Conservation (phyloP, 2,797 vertebrate species). For the Spinus olivaceus region DNA sequence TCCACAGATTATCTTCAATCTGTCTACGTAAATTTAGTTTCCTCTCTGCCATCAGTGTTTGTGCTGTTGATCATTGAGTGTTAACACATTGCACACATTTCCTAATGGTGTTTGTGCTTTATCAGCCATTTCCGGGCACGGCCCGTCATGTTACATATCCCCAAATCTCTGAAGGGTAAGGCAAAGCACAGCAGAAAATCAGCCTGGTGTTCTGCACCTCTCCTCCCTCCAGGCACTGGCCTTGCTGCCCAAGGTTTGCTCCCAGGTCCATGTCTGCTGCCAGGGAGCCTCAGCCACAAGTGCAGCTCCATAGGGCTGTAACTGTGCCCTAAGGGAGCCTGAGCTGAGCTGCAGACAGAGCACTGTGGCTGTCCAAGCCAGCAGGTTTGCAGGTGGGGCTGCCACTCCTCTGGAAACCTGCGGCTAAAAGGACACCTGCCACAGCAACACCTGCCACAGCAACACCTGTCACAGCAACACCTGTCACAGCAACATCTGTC, state of each 20-base stretch:
- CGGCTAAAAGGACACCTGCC: neutral
- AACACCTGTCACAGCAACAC: neutral
- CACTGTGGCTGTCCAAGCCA: accelerated
- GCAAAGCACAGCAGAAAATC: neutral
- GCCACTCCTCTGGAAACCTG: neutral
- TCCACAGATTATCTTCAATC: neutral
- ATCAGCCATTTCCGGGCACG: accelerated
- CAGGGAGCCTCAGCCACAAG: neutral
- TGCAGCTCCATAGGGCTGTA: accelerated
- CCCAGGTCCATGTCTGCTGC: accelerated
- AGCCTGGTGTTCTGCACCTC: neutral
- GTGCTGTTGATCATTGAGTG: neutral
- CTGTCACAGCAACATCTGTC: neutral
- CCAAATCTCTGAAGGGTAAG: neutral
- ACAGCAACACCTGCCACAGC: neutral
- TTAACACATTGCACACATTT: neutral
- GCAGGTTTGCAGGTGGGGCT: neutral
- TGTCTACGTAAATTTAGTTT: neutral
- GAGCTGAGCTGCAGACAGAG: accelerated
- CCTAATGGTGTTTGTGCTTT: neutral
- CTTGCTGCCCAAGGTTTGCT: neutral
- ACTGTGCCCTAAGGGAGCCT: accelerated
- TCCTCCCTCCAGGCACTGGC: neutral
- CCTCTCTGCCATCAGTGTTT: neutral
- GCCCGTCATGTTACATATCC: accelerated